phyloP scores from a whole-genome alignment of 2,888 invertebrate genomes.

The Elegia similella region DNA sequence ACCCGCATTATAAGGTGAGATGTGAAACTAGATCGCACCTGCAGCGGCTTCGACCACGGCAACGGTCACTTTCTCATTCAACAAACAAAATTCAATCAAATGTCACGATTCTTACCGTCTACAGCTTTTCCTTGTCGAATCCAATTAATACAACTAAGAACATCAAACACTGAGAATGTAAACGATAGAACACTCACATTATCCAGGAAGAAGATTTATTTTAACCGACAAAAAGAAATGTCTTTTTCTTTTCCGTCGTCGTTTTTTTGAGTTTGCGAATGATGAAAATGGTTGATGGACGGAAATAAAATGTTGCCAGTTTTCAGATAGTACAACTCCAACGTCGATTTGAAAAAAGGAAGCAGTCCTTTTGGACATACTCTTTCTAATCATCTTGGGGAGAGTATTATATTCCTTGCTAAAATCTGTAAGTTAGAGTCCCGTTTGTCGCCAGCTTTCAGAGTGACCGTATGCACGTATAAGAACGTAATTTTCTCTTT shows the following conservation, averaged over 20 bases:
- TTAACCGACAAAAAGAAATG: slow-evolving; percentile 58
- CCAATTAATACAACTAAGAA: slow-evolving; percentile 40
- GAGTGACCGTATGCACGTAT: too few species aligned
- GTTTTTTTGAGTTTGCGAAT: slow-evolving; percentile 72
- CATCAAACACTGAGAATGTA: slow-evolving; percentile 49
- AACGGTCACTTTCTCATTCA: slow-evolving; percentile 76
- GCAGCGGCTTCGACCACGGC: slow-evolving; percentile 52
- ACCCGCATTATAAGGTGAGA: slow-evolving; percentile 55
- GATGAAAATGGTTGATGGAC: slow-evolving; percentile 67
- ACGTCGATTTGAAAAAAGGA: too few species aligned
- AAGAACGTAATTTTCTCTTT: too few species aligned
- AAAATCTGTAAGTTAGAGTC: too few species aligned
- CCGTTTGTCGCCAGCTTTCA: too few species aligned
- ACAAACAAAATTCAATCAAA: slow-evolving; percentile 71
- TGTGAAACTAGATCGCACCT: slow-evolving; percentile 70
- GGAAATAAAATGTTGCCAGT: slow-evolving; percentile 53
- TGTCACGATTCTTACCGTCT: slow-evolving; percentile 71
- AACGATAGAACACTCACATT: slow-evolving; percentile 60
- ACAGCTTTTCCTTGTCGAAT: slow-evolving; percentile 36
- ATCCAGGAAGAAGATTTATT: slow-evolving; percentile 51
- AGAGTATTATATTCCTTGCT: too few species aligned
- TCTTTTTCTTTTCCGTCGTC: slow-evolving; percentile 64
- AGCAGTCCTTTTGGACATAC: too few species aligned
- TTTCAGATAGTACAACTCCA: not conserved
- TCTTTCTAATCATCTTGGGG: too few species aligned